Percentiles rank a stretch among this genome's conserved stretches.
These are phyloP conservation scores for Chouioia cunea DNA, from an alignment of 2,888 invertebrate genomes.

Conservation along the genomic window DNA sequence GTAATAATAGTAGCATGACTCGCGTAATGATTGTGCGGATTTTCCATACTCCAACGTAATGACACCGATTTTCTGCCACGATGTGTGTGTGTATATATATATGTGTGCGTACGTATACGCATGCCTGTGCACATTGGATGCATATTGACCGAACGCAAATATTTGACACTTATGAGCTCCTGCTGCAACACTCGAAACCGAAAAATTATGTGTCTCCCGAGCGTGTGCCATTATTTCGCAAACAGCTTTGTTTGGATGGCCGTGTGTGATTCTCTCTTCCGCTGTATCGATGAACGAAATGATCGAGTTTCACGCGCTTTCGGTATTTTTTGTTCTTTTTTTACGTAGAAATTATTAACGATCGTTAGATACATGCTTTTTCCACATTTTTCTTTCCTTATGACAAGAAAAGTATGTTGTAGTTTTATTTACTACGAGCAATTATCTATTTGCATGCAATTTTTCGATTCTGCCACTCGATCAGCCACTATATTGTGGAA, in stretches of 20 bases:
- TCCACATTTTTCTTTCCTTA: slow-evolving; percentile 45
- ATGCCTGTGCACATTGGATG: background rate
- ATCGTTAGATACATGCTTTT: too few relatives aligned
- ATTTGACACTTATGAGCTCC: slow-evolving; percentile 12
- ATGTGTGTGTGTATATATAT: background rate
- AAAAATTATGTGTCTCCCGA: slow-evolving; percentile 32
- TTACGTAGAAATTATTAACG: too few relatives aligned
- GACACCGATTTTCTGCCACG: slow-evolving; percentile 41
- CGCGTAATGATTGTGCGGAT: slow-evolving; percentile 41
- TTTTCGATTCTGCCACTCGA: too few relatives aligned
- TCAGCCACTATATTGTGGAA: too few relatives aligned
- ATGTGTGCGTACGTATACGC: slow-evolving; percentile 23
- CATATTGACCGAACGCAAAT: background rate
- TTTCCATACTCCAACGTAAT: slow-evolving; percentile 47
- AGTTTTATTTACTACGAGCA: slow-evolving; percentile 38
- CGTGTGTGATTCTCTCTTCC: background rate
- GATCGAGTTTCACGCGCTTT: too few relatives aligned
- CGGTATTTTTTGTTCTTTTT: too few relatives aligned
- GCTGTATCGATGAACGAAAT: too few relatives aligned
- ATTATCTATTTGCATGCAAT: too few relatives aligned
- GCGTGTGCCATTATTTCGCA: background rate
- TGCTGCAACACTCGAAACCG: background rate
- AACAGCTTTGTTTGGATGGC: background rate
- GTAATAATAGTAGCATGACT: background rate
- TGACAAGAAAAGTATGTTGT: slow-evolving; percentile 16